These are phyloP conservation scores for Epinotia nisella DNA, from an alignment of 2,888 invertebrate genomes.

Conservation along the genomic window DNA sequence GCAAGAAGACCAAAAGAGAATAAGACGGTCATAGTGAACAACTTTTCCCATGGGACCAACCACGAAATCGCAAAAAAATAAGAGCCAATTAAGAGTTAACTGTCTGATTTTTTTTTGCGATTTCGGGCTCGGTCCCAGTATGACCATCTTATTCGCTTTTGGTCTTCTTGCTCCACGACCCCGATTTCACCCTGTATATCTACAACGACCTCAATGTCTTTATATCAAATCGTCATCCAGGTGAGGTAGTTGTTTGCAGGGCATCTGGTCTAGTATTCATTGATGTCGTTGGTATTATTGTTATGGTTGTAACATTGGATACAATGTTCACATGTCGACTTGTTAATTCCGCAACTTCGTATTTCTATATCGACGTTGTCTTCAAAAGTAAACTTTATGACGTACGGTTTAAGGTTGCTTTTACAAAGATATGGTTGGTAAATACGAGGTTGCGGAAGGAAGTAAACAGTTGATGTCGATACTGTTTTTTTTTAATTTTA, in stretches of 20 bases:
- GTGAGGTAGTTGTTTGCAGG: not conserved
- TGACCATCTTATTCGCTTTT: too few species aligned
- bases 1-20: too few species aligned
- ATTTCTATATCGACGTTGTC: not conserved
- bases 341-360: not conserved
- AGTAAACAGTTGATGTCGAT: not conserved
- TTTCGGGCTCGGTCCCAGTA: too few species aligned
- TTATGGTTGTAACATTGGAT: not conserved
- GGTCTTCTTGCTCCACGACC: too few species aligned
- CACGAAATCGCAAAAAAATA: too few species aligned
- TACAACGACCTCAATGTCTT: not conserved
- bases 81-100: too few species aligned
- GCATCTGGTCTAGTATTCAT: not conserved
- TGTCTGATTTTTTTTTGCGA: too few species aligned
- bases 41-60: too few species aligned
- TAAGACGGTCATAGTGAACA: too few species aligned
- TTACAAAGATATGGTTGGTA: not conserved
- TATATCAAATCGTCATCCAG: not conserved
- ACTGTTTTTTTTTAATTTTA: constrained; percentile 8
- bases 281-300: constrained; percentile 7
- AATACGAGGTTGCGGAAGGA: not conserved
- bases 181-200: not conserved
- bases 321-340: constrained; percentile 4
- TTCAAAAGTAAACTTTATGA: not conserved
- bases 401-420: not conserved